Evolutionary conservation across 2,113 vertebrate genomes (phyloP).

Genomic region (Acrocephalus kingi): DNA sequence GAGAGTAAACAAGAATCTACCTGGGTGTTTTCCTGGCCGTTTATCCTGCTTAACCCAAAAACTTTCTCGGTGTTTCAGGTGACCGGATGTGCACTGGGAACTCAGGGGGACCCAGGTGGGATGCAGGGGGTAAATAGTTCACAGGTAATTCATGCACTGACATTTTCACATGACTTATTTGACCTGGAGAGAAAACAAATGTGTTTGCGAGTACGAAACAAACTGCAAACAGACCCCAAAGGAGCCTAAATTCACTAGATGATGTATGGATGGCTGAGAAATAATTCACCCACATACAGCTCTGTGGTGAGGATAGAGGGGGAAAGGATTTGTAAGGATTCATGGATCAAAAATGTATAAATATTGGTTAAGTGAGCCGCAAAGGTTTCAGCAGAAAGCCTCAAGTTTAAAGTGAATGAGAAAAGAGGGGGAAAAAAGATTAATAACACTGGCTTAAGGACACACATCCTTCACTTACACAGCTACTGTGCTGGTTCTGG

Average conservation of each 20-base stretch:
- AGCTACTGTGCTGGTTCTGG: neutral
- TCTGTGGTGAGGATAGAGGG: neutral
- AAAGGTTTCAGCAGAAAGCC: neutral
- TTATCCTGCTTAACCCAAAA: neutral
- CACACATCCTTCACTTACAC: neutral
- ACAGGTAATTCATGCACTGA: slow-evolving; percentile 18
- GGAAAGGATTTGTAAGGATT: neutral
- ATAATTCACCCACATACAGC: neutral
- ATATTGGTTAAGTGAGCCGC: neutral
- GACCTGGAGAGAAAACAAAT: slow-evolving; percentile 26
- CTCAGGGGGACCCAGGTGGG: neutral
- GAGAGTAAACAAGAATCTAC: neutral
- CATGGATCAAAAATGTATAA: neutral
- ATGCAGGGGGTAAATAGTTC: neutral
- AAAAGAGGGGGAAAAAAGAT: neutral
- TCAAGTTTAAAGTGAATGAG: neutral
- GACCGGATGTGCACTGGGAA: rapidly evolving
- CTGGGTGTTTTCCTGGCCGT: neutral
- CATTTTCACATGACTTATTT: neutral
- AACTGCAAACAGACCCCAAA: neutral
- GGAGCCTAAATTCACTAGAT: neutral
- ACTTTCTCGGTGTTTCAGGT: neutral
- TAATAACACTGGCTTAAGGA: neutral
- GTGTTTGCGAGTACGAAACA: neutral
- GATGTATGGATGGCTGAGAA: neutral